Base-by-base conservation (phyloP, 2,888 invertebrate genomes). In the Dendrolimus houi region DNA sequence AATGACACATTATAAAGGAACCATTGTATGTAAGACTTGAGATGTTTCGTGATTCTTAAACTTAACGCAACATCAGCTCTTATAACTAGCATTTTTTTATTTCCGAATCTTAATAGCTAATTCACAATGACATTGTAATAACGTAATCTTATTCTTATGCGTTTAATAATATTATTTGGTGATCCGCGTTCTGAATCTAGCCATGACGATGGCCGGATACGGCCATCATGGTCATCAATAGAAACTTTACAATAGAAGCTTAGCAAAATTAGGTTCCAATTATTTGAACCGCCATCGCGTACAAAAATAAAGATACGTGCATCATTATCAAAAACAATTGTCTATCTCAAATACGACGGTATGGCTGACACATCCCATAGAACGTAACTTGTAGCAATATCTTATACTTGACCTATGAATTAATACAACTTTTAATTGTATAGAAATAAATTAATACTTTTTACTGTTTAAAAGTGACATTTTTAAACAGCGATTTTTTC, bases 1-100 rank as follows among this genome's bases (percentile, higher is more conserved):
- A 81, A 91, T 90, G 90, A 91, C 91, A 91, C 91, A 87, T 88
- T 80, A 85, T 77, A 87, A 85, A 91, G 91, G 91, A 91, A 91
- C 91, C 89, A 85, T 91, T 87, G 90, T 79, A 86, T 82, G 75
- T 81, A 80, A 75, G 80, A 87, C 83, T 86, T 83, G 86, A 87
- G 83, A 86, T 86, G 85, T 79, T 76, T 77, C 65, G 10, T 13
- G 12, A 55, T 13, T 56, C 53, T 54, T 57, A 6, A 29, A 53
- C 55, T 52, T 29, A 57, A 56, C 54, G 54, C 52, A 55, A 40
- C 53, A 54, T 41, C 47, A 12, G 47, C 29, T 29, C 29, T 29
- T 29, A 29, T 29, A 29, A 29, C 29, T 29, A 29, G 29, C 29
- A 29, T 29, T 29, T 47, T 10, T 47, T 8, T 47, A 47, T 10